Evolutionary conservation across 1,140 invertebrate species (phyloP), one percentile per base, ranked within the genome.

Genomic region (Aphelinus atriplicis): DNA sequence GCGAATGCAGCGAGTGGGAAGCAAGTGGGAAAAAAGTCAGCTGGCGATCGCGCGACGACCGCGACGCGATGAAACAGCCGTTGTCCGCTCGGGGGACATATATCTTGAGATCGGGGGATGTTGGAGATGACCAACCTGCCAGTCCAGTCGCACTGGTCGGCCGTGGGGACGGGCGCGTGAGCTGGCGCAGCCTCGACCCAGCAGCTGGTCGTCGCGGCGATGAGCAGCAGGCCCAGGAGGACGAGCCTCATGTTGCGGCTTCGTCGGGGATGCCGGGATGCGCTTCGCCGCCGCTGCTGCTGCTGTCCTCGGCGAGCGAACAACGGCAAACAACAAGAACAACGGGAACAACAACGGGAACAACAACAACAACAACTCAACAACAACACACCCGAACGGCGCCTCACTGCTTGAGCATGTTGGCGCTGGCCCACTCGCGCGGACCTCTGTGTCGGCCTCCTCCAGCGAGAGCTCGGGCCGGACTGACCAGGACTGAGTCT

Each of bases 111-210:
- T 26, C 26, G 26, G 26, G 26, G 26, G 26, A 26, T 26, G 26
- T 26, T 26, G 26, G 26, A 26, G 26, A 26, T 26, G 51, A 80
- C 84, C 79, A 80, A 88, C 87, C 86, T 88, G 83, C 85, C 87
- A 77, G 82, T 84, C 87, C 87, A 88, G 71, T 87, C 86, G 76
- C 87, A 88, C 77, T 87, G 85, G 72, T 88, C 87, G 1, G 82
- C 85, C 47, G 81, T 78, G 26, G 83, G 83, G n/a, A 81, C 75
- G 46, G 78, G 78, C 63, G 78, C 77, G 66, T 82, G 81, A 63
- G 82, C 82, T 66, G 80, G 77, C 63, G 83, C 81, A 47, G 83
- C 81, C 69, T 84, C 82, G 66, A 81, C 65, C 1, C 4, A 5
- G 46, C 61, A 71, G 4, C 64, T 51, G 3, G 57, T 47, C 9